Evolutionary conservation across 2,113 vertebrate species (phyloP).

Genomic region (Eublepharis macularius): DNA sequence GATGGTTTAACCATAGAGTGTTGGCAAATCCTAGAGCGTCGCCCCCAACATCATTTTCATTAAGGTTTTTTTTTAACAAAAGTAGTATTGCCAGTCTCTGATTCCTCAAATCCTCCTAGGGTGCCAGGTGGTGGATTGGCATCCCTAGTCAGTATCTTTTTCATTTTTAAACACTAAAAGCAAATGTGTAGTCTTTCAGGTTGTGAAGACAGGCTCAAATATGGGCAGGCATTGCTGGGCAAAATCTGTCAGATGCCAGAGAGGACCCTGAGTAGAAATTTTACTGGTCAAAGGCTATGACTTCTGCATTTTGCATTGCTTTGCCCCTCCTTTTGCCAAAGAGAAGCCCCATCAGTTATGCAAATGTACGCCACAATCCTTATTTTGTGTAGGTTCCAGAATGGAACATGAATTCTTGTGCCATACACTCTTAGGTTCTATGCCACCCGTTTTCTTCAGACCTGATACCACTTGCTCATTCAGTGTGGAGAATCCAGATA

Average conservation of each 20-base stretch:
- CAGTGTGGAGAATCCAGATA: neutral
- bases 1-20: too few relatives aligned
- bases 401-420: neutral
- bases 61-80: too few relatives aligned
- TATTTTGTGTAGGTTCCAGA: neutral
- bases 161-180: neutral
- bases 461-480: neutral
- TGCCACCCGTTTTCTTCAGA: neutral
- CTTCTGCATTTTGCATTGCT: neutral
- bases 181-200: neutral
- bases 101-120: too few relatives aligned
- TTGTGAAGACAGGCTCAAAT: neutral
- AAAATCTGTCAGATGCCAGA: neutral
- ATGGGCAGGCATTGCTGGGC: neutral
- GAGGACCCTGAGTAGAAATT: neutral
- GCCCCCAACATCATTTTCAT: too few relatives aligned
- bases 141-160: neutral
- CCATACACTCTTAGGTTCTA: neutral
- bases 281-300: neutral
- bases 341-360: neutral
- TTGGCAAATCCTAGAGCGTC: too few relatives aligned
- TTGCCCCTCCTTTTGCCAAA: neutral
- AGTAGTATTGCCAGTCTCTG: too few relatives aligned
- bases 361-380: neutral
- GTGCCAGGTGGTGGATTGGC: too few relatives aligned